Conservation (phyloP, 2,113 vertebrate species). For the Takifugu bimaculatus region DNA sequence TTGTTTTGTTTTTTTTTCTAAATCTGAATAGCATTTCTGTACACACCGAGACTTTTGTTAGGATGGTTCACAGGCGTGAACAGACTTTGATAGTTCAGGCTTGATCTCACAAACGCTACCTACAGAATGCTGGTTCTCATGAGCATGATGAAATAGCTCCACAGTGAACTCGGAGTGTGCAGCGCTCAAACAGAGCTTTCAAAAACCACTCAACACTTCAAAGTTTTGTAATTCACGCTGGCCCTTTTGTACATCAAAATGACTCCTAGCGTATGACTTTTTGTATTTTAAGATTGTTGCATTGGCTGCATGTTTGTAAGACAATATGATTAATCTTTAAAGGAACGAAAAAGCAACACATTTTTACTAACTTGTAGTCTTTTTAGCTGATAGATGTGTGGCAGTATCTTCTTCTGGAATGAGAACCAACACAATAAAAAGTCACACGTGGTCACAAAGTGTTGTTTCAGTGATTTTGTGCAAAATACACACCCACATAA, state of each 20-base stretch:
- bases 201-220: conserved; percentile 17
- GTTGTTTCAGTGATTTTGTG: conserved; percentile 42
- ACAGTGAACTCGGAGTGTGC: conserved; percentile 19
- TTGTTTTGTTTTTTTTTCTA: conserved; percentile 4
- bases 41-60: not conserved
- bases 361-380: conserved; percentile 76
- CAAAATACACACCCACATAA: not conserved
- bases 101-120: conserved; percentile 13
- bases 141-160: conserved; percentile 45
- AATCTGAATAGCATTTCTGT: not conserved
- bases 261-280: conserved; percentile 43
- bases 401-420: conserved; percentile 66
- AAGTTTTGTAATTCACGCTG: conserved; percentile 32
- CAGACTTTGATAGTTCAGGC: conserved; percentile 12
- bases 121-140: conserved; percentile 42
- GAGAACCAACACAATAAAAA: conserved; percentile 71
- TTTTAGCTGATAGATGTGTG: conserved; percentile 73
- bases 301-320: conserved; percentile 64
- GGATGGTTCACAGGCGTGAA: too few relatives aligned
- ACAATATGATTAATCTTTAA: conserved; percentile 63
- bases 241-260: conserved; percentile 47
- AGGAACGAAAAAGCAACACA: conserved; percentile 28
- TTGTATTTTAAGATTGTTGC: conserved; percentile 56
- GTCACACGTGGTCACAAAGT: conserved; percentile 66
- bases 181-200: conserved; percentile 15